phyloP scores from a whole-genome alignment of 2,888 invertebrate genomes.

The Cetonia aurata region DNA sequence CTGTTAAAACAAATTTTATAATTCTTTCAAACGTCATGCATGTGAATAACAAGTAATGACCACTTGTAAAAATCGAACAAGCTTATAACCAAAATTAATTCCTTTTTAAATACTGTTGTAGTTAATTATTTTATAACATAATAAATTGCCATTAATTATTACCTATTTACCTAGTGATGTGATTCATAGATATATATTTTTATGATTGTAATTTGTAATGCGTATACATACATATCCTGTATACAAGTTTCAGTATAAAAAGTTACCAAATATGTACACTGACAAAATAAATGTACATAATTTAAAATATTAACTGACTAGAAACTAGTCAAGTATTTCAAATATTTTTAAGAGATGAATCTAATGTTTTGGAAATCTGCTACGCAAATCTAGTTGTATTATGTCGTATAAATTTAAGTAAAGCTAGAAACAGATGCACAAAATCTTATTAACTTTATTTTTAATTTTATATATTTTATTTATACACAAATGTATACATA shows the following conservation, averaged over 20 bases:
- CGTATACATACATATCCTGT: constrained; percentile 49
- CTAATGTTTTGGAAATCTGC: constrained; percentile 57
- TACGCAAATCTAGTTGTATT: constrained; percentile 61
- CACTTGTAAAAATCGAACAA: background rate
- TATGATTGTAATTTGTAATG: constrained; percentile 36
- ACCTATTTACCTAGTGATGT: constrained; percentile 62
- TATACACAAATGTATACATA: constrained; percentile 59
- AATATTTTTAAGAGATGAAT: constrained; percentile 58
- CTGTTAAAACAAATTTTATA: too few species aligned
- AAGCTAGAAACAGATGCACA: constrained; percentile 53
- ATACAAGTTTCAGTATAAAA: constrained; percentile 62
- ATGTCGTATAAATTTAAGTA: constrained; percentile 59
- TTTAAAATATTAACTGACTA: constrained; percentile 63
- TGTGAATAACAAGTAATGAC: too few species aligned
- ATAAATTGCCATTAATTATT: constrained; percentile 59
- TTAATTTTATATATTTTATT: constrained; percentile 60
- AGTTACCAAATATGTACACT: constrained; percentile 68
- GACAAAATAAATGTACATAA: constrained; percentile 62
- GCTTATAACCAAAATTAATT: constrained; percentile 8
- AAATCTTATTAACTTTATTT: constrained; percentile 59
- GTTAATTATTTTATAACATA: constrained; percentile 8
- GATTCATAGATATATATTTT: constrained; percentile 57
- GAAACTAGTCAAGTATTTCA: constrained; percentile 64
- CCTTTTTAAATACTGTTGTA: background rate
- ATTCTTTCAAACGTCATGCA: too few species aligned